Conservation (phyloP, 2,888 invertebrate genomes). For the Maniola hyperantus region DNA sequence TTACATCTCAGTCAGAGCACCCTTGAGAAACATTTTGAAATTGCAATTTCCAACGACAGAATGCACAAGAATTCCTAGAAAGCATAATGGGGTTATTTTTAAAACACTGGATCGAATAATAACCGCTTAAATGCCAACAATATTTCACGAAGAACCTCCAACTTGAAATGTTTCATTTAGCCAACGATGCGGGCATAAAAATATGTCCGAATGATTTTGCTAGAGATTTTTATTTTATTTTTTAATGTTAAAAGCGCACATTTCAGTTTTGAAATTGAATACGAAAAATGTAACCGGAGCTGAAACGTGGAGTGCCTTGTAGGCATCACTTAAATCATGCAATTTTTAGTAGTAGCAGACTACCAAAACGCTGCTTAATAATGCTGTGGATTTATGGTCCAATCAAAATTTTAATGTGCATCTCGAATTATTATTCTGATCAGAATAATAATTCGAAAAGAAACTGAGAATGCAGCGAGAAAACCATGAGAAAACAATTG, state of each 20-base stretch:
- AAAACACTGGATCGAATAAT: slow-evolving; percentile 15
- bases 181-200: slow-evolving; percentile 6
- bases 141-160: slow-evolving; percentile 16
- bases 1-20: background rate
- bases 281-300: slow-evolving; percentile 14
- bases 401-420: background rate
- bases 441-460: no score
- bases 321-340: slow-evolving; percentile 1
- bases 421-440: no score
- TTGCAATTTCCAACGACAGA: slow-evolving; percentile 18
- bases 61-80: slow-evolving; percentile 25
- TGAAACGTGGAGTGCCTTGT: slow-evolving; percentile 11
- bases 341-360: slow-evolving; percentile 6
- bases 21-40: slow-evolving; percentile 11
- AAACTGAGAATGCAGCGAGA: no score
- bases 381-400: background rate
- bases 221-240: background rate
- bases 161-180: slow-evolving; percentile 15
- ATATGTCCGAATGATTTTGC: background rate
- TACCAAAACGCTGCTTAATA: background rate
- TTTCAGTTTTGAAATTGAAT: background rate
- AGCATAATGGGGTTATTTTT: slow-evolving; percentile 25
- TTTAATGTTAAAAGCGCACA: slow-evolving; percentile 7
- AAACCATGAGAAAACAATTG: no score
- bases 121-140: slow-evolving; percentile 13